Percentiles rank a stretch among this genome's conserved stretches.
Conservation (phyloP, 2,888 invertebrate species). For the Temnothorax rugatulus region DNA sequence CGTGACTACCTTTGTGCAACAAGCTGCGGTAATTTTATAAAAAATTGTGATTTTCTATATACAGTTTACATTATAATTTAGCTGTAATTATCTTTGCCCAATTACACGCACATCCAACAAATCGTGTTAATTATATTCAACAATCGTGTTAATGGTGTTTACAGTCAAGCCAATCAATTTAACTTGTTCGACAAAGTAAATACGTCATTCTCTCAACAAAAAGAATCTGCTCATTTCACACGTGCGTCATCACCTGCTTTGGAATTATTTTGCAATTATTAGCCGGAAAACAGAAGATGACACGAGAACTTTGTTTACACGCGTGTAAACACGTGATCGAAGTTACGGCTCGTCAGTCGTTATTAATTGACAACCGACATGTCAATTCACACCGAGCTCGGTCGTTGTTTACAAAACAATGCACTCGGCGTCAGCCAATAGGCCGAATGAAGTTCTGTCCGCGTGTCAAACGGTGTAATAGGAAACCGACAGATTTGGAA, state of each 20-base stretch:
- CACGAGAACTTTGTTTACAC: not conserved
- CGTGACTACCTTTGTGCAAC: no score
- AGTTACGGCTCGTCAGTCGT: not conserved
- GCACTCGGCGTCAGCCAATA: not conserved
- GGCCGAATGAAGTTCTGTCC: not conserved
- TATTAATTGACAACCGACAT: not conserved
- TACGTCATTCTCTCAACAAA: not conserved
- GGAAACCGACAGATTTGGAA: not conserved
- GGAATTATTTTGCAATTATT: not conserved
- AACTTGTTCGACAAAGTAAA: not conserved
- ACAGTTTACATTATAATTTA: not conserved
- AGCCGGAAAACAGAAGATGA: not conserved
- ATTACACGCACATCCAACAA: not conserved
- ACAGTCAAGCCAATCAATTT: not conserved
- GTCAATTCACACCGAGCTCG: not conserved
- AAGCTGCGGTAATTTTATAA: not conserved
- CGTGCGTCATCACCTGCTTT: not conserved
- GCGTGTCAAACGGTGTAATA: not conserved
- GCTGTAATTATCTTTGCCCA: not conserved
- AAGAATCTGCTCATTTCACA: not conserved
- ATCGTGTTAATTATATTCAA: not conserved
- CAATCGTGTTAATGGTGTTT: not conserved
- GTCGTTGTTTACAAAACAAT: slow-evolving; percentile 22
- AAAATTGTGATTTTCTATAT: not conserved
- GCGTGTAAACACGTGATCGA: not conserved